Conservation (phyloP, 2,888 invertebrate species). For the Rutpela maculata region DNA sequence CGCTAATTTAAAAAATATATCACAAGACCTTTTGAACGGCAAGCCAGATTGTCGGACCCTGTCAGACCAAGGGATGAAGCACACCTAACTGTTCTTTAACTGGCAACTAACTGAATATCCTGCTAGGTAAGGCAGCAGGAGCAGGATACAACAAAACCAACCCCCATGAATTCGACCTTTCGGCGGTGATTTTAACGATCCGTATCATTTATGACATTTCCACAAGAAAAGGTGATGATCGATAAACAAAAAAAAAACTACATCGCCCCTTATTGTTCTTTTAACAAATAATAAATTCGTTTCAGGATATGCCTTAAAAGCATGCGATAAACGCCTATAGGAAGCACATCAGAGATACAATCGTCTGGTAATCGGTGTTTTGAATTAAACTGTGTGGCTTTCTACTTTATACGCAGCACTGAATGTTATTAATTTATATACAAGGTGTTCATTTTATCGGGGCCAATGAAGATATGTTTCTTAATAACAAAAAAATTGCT, state of each 20-base stretch:
- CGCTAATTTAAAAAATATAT: neutral
- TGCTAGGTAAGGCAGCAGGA: slow-evolving; percentile 26
- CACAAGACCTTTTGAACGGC: slow-evolving; percentile 26
- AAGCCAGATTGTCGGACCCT: slow-evolving; percentile 28
- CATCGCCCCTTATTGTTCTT: slow-evolving; percentile 19
- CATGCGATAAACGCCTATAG: neutral
- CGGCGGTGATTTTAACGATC: slow-evolving; percentile 68
- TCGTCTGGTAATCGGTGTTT: neutral
- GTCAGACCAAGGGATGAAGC: slow-evolving; percentile 20
- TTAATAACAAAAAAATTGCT: too few species aligned
- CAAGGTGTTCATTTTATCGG: too few species aligned
- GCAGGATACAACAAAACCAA: slow-evolving; percentile 29
- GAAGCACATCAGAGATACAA: neutral
- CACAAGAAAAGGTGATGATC: slow-evolving; percentile 65
- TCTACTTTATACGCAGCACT: neutral
- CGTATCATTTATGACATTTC: slow-evolving; percentile 69
- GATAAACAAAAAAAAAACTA: slow-evolving; percentile 54
- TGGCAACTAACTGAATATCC: slow-evolving; percentile 31
- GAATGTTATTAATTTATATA: neutral
- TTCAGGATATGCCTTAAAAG: slow-evolving; percentile 32
- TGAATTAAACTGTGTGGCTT: neutral
- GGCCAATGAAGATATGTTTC: too few species aligned
- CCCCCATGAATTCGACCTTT: slow-evolving; percentile 61
- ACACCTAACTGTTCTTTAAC: slow-evolving; percentile 36
- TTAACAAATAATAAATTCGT: slow-evolving; percentile 20